Percentiles rank a stretch among this genome's conserved stretches.
Conservation (phyloP, 2,113 vertebrate species). For the Microcebus ravelobensis region DNA sequence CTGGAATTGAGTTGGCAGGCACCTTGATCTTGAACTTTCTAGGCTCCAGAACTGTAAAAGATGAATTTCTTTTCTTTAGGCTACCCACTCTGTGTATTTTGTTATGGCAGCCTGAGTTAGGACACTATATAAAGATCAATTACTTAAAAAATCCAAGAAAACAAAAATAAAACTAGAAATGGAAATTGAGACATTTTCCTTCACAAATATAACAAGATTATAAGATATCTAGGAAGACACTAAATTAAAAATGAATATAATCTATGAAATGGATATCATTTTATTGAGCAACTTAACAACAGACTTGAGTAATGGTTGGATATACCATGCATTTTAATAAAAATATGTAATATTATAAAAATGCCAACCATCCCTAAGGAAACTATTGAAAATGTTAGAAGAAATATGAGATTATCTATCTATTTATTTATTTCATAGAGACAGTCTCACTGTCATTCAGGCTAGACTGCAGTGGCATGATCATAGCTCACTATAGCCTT, state of each 20-base stretch:
- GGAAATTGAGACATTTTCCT: background rate
- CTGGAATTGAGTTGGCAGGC: background rate
- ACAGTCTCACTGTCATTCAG: no score
- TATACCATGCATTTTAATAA: background rate
- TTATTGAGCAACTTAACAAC: background rate
- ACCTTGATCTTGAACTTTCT: background rate
- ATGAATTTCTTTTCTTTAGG: background rate
- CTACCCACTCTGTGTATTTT: accelerated
- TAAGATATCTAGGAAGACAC: background rate
- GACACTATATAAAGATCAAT: no score
- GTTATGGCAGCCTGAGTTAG: background rate
- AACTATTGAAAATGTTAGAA: background rate
- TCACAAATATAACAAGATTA: background rate
- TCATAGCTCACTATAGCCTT: no score
- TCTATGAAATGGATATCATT: background rate
- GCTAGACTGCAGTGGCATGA: no score
- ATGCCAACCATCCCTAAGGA: background rate
- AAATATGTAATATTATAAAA: background rate
- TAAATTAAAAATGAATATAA: background rate
- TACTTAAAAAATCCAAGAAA: background rate
- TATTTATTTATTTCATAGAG: no score
- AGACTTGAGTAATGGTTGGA: background rate
- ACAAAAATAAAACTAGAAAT: background rate
- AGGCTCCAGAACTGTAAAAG: background rate
- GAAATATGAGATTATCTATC: background rate